Percentiles rank a stretch among this genome's conserved stretches.
Conservation (phyloP, 23 tunicate genomes). For the Oikopleura albicans region DNA sequence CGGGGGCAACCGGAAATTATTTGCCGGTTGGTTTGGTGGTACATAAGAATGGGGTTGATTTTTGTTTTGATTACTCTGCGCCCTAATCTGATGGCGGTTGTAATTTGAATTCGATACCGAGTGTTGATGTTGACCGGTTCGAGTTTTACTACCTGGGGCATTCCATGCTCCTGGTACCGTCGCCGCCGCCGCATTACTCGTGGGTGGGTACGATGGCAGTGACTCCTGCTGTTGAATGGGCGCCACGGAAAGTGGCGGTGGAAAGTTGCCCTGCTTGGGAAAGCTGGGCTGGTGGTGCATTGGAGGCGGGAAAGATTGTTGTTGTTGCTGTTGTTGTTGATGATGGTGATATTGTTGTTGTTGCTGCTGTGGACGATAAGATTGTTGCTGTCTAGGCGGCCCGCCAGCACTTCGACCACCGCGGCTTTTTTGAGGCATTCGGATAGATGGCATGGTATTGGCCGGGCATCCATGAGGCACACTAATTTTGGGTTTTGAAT, state of each 20-base stretch:
- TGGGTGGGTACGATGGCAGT: background rate
- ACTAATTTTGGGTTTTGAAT: too few species aligned
- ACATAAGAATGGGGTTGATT: too few species aligned
- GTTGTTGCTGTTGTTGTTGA: background rate
- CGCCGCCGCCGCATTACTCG: background rate
- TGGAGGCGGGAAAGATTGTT: too few species aligned
- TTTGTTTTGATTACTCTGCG: too few species aligned
- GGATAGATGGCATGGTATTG: conserved; percentile 10
- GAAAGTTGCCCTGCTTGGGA: background rate
- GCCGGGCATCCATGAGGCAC: too few species aligned
- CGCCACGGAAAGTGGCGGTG: background rate
- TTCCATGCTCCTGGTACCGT: too few species aligned
- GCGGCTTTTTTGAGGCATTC: conserved; percentile 18
- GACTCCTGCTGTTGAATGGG: background rate
- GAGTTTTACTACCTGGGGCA: too few species aligned
- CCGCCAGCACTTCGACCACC: conserved; percentile 11
- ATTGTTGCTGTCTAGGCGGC: conserved; percentile 21
- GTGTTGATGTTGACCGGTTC: too few species aligned
- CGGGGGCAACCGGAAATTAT: too few species aligned
- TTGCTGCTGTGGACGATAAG: conserved; percentile 13
- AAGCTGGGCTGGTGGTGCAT: background rate
- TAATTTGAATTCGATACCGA: too few species aligned
- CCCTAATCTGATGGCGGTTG: too few species aligned
- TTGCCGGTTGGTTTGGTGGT: too few species aligned
- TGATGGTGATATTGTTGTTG: conserved; percentile 22